Evolutionary conservation across 2,113 vertebrate species (phyloP).

Genomic region (Odobenus rosmarus): DNA sequence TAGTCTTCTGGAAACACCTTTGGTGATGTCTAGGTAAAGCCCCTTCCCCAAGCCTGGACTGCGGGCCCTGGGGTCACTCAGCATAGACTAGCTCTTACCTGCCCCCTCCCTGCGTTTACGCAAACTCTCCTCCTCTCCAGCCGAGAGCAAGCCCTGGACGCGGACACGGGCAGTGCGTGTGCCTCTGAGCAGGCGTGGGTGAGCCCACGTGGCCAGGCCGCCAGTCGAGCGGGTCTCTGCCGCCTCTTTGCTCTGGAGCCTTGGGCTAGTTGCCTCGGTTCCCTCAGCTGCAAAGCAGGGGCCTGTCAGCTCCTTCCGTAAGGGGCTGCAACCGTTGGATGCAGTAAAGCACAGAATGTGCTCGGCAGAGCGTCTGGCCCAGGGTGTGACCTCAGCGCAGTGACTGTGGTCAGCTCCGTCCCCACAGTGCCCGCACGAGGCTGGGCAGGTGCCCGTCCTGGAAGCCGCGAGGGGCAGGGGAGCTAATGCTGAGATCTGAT

Average conservation of each 20-base stretch:
- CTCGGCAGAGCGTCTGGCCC: background rate
- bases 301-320: no score
- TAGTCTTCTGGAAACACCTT: background rate
- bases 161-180: background rate
- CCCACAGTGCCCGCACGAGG: background rate
- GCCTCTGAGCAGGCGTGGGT: rapidly evolving
- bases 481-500: rapidly evolving
- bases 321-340: background rate
- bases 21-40: background rate
- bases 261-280: background rate
- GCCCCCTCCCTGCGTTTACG: rapidly evolving
- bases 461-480: background rate
- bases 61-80: background rate
- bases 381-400: background rate
- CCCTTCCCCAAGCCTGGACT: background rate
- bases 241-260: background rate
- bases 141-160: background rate
- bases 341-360: background rate
- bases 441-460: background rate
- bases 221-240: background rate
- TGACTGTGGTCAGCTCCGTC: background rate
- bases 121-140: background rate
- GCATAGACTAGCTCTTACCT: no score
- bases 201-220: rapidly evolving
- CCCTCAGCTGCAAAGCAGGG: background rate